Conservation (phyloP, 2,888 invertebrate species). For the Hylaea fasciaria region DNA sequence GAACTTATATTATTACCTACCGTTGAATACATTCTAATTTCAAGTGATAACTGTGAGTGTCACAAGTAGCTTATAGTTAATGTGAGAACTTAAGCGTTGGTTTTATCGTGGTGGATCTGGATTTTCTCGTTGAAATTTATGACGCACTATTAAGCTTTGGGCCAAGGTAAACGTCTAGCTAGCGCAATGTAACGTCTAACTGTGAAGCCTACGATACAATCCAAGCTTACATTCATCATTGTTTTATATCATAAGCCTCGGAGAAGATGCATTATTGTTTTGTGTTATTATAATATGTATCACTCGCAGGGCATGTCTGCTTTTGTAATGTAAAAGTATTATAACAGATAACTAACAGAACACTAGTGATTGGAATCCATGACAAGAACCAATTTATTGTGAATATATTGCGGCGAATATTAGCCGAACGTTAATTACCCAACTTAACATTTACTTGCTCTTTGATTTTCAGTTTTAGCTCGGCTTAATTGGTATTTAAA, state of each 20-base stretch:
- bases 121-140: not conserved
- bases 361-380: slow-evolving; percentile 23
- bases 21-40: slow-evolving; percentile 5
- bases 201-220: too few relatives aligned
- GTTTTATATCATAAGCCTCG: too few relatives aligned
- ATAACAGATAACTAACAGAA: not conserved
- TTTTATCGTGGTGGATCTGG: not conserved
- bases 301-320: not conserved
- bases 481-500: not conserved
- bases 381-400: slow-evolving; percentile 39
- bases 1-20: not conserved
- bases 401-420: slow-evolving; percentile 5
- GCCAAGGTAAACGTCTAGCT: too few relatives aligned
- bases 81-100: not conserved
- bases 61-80: slow-evolving; percentile 17
- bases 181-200: too few relatives aligned
- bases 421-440: not conserved
- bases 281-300: not conserved
- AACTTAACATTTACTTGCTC: not conserved
- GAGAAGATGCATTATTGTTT: too few relatives aligned
- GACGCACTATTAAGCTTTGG: not conserved
- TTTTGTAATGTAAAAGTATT: too few relatives aligned
- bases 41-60: slow-evolving; percentile 6
- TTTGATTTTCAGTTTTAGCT: not conserved
- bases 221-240: too few relatives aligned